Evolutionary conservation across 1,140 invertebrate genomes (phyloP).

Genomic region (Drosophila kurseongensis): DNA sequence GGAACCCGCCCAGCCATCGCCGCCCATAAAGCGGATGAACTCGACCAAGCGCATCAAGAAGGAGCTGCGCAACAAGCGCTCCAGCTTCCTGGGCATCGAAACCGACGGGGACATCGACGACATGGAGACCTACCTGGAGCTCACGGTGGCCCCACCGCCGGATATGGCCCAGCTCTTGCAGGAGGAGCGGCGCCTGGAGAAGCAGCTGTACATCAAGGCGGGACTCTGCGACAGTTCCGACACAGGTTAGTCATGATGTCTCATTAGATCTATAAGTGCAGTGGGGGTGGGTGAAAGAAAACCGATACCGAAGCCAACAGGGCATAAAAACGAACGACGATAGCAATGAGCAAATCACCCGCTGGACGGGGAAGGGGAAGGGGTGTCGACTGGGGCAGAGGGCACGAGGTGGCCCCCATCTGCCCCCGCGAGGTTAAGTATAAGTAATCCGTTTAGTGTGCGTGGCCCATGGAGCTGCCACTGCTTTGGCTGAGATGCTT

Average conservation of each 20-base stretch:
- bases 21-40: conserved; percentile 89
- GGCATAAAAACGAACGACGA: conserved; percentile 48
- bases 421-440: conserved; percentile 66
- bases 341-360: conserved; percentile 33
- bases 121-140: conserved; percentile 88
- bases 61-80: conserved; percentile 92
- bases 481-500: conserved; percentile 3
- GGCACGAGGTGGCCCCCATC: conserved; percentile 20
- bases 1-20: conserved; percentile 62
- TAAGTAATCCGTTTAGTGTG: conserved; percentile 78
- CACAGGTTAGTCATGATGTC: conserved; percentile 68
- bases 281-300: conserved; percentile 7
- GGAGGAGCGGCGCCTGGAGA: conserved; percentile 91
- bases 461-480: conserved; percentile 23
- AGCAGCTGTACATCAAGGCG: conserved; percentile 88
- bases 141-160: conserved; percentile 90
- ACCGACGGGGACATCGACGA: conserved; percentile 87
- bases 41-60: conserved; percentile 94
- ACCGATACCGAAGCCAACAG: conserved; percentile 39
- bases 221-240: conserved; percentile 86
- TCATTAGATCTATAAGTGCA: no score
- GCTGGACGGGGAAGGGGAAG: neutral
- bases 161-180: conserved; percentile 92
- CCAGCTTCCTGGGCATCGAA: conserved; percentile 94
- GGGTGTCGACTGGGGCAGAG: neutral